Conservation (phyloP, 1,140 invertebrate genomes). For the Lamellibrachia luymesi region DNA sequence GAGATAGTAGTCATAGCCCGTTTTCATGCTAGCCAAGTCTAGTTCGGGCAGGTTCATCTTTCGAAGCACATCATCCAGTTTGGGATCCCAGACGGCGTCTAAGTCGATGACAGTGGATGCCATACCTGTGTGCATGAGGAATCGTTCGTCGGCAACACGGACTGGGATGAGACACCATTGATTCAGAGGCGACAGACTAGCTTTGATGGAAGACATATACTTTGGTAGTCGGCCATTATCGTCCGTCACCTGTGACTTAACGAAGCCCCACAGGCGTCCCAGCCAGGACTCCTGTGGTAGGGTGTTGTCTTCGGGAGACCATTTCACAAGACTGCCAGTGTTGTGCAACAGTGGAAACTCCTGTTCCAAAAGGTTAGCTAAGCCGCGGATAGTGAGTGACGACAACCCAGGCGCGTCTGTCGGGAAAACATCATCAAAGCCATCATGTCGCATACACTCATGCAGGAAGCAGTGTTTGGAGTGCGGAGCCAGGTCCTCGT, state of each 20-base stretch:
- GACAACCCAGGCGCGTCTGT: not conserved
- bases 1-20: not conserved
- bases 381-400: not conserved
- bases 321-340: not conserved
- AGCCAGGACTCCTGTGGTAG: not conserved
- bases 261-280: not conserved
- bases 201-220: not conserved
- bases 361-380: not conserved
- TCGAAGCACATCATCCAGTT: slow-evolving; percentile 13
- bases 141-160: not conserved
- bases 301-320: not conserved
- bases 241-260: not conserved
- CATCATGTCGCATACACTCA: not conserved
- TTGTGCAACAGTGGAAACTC: not conserved
- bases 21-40: not conserved
- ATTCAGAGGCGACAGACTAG: not conserved
- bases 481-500: not conserved
- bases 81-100: slow-evolving; percentile 9
- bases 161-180: not conserved
- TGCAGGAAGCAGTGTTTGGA: not conserved
- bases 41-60: slow-evolving; percentile 24
- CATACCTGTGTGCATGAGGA: slow-evolving; percentile 16
- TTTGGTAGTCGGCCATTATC: not conserved
- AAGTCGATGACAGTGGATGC: slow-evolving; percentile 14
- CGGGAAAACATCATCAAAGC: not conserved